These are phyloP conservation scores for Paracanthobrama guichenoti DNA, from an alignment of 2,113 vertebrate species.

Conservation along the genomic window DNA sequence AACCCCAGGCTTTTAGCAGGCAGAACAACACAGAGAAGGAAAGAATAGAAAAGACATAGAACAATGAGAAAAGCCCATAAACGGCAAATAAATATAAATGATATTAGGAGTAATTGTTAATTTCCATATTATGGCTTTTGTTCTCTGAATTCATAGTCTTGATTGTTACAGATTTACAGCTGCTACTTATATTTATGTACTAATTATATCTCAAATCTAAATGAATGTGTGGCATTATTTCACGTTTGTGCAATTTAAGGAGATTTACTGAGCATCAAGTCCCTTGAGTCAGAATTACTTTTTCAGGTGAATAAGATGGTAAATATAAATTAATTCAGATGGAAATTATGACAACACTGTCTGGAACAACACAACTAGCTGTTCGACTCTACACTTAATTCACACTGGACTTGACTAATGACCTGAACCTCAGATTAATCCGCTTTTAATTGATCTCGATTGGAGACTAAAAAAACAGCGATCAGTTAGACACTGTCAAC, in stretches of 20 bases:
- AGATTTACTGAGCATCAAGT: constrained; percentile 7
- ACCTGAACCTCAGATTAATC: background rate
- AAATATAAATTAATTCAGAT: background rate
- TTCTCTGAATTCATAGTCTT: background rate
- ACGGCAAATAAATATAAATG: background rate
- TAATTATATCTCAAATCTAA: background rate
- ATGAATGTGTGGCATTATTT: background rate
- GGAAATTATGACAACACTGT: background rate
- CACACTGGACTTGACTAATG: background rate
- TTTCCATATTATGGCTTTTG: background rate
- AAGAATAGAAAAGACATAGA: background rate
- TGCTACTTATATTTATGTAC: background rate
- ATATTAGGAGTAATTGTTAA: background rate
- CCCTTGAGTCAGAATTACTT: background rate
- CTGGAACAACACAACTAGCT: background rate
- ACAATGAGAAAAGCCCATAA: background rate
- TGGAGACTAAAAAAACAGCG: background rate
- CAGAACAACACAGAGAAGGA: background rate
- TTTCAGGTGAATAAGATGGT: background rate
- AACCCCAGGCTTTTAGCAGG: background rate
- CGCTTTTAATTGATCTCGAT: background rate
- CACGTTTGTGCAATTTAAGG: background rate
- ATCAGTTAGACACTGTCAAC: constrained; percentile 2
- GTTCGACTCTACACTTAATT: background rate
- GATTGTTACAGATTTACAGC: background rate